Conservation (phyloP, 2,797 vertebrate species). For the Xiphorhynchus erythropygius region DNA sequence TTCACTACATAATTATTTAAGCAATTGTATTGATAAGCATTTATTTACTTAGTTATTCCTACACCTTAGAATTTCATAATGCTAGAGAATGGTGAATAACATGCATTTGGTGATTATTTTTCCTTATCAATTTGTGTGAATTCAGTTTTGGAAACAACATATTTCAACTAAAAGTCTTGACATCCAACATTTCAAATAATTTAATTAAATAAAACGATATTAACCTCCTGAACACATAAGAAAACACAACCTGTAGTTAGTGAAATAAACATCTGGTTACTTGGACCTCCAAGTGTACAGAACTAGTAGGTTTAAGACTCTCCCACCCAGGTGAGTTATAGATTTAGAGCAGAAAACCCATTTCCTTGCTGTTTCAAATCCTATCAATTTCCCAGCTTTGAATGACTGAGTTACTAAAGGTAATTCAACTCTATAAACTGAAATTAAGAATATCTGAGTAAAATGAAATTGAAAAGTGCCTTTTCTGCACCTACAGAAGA, state of each 20-base stretch:
- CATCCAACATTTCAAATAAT: not conserved
- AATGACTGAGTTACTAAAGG: not conserved
- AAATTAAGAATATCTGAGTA: not conserved
- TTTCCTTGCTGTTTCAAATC: constrained; percentile 19
- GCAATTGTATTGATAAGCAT: not conserved
- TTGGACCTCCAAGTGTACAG: not conserved
- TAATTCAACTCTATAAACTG: not conserved
- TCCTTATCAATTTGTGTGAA: not conserved
- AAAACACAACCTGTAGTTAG: not conserved
- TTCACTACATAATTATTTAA: not conserved
- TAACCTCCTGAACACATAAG: not conserved
- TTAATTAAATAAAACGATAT: not conserved
- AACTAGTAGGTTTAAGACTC: not conserved
- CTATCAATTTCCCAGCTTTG: not conserved
- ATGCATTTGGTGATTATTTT: not conserved
- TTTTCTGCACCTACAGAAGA: not conserved
- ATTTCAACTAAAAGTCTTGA: not conserved
- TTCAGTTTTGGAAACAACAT: not conserved
- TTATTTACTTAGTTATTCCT: not conserved
- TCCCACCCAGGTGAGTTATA: not conserved
- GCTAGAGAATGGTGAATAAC: not conserved
- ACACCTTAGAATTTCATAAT: not conserved
- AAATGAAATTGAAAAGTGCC: not conserved
- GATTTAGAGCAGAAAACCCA: not conserved
- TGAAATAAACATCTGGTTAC: not conserved